Evolutionary conservation across 1,140 invertebrate genomes (phyloP).

Genomic region (Heterodera schachtii): DNA sequence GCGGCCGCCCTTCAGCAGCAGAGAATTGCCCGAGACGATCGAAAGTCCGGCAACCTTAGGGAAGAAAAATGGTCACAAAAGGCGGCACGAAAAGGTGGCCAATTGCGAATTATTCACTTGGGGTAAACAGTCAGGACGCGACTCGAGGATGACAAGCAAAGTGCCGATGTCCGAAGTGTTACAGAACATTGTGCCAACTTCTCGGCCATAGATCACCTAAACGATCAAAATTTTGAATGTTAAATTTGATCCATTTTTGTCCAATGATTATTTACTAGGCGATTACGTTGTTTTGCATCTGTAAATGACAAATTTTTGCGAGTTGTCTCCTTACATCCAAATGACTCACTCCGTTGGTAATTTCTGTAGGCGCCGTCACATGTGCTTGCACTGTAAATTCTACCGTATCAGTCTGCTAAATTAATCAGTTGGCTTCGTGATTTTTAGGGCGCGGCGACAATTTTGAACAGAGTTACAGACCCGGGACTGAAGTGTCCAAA

Average conservation of each 20-base stretch:
- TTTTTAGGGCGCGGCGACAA: too few relatives aligned
- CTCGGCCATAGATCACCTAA: constrained; percentile 81
- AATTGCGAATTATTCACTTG: constrained; percentile 74
- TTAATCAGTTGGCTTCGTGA: too few relatives aligned
- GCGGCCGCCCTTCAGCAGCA: constrained; percentile 93
- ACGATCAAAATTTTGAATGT: too few relatives aligned
- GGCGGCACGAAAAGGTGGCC: too few relatives aligned
- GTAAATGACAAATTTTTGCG: not conserved
- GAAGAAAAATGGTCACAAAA: constrained; percentile 23
- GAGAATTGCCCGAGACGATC: constrained; percentile 91
- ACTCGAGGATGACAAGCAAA: constrained; percentile 96
- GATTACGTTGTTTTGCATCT: constrained; percentile 86
- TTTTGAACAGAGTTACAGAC: too few relatives aligned
- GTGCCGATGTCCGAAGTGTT: constrained; percentile 85
- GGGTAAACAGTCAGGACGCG: constrained; percentile 92
- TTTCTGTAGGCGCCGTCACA: constrained; percentile 87
- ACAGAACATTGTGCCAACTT: constrained; percentile 97
- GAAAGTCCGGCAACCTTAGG: constrained; percentile 89
- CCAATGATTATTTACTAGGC: too few relatives aligned
- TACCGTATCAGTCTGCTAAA: not conserved
- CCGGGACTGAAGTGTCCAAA: too few relatives aligned
- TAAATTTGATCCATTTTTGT: too few relatives aligned
- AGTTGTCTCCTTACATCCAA: not conserved
- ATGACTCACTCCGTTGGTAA: constrained; percentile 86
- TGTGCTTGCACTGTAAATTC: constrained; percentile 37